Base-by-base conservation (phyloP, 2,888 invertebrate genomes). In the Polydrusus tereticollis region DNA sequence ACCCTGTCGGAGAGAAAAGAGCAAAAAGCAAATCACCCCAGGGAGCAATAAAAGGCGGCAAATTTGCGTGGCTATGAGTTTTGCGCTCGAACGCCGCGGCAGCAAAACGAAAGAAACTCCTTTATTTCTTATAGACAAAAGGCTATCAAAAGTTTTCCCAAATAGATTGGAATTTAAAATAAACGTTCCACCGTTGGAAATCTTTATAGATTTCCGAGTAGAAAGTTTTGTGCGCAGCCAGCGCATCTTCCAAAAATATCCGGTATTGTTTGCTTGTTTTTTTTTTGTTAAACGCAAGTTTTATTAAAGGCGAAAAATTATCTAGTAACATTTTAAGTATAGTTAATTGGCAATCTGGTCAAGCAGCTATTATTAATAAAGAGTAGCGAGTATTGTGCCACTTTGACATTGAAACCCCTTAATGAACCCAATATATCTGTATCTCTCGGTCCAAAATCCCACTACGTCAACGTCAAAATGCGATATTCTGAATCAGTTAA, bases 81-180 rank as follows among this genome's bases (percentile, higher is more conserved):
- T 58, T 57, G 43, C 41, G 59, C 65, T 23, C 70, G 59, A 65
- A 63, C 59, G 58, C 63, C 69, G 59, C 58, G 47, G 29, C 33
- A 58, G 60, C 50, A 64, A 72, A 64, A 60, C 65, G 69, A 70
- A 65, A 69, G 77, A 72, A 76, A 71, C 72, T 76, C 74, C 77
- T 77, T 78, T 77, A 77, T 78, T 79, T 78, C 78, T 78, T 78
- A 78, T 79, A 80, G 80, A 80, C 80, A 80, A 80, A 80, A 78
- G 78, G 77, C 80, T 75, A 78, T 79, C 79, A 77, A 70, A 79
- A 80, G 79, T 79, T 80, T 80, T 76, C 77, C 75, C 78, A 78
- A 79, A 79, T 80, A 79, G 78, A 80, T 78, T 79, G 79, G 78
- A 80, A 79, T 80, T 80, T 80, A 80, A 80, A 80, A 80, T 79